Evolutionary conservation across 2,797 vertebrate species (phyloP).

Genomic region (Gallinago nigripennis): DNA sequence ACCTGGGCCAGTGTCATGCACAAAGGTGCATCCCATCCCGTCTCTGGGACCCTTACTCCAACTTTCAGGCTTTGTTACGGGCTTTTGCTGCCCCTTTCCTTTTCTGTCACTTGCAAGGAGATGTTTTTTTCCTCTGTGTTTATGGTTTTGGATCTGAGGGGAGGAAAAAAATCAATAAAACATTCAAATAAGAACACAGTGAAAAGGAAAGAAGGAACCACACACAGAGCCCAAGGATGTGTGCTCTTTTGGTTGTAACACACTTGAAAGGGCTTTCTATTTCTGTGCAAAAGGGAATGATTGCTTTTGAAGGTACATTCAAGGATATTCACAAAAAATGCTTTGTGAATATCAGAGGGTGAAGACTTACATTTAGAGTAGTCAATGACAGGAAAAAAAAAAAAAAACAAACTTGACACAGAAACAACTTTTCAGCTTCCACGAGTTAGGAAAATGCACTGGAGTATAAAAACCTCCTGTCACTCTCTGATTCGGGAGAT

Average conservation of each 20-base stretch:
- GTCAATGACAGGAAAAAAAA: background rate
- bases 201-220: constrained; percentile 11
- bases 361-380: constrained; percentile 21
- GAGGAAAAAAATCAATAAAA: constrained; percentile 25
- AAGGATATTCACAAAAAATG: constrained; percentile 22
- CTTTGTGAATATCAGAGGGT: background rate
- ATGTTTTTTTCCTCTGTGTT: background rate
- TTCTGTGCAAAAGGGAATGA: constrained; percentile 10
- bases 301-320: constrained; percentile 51
- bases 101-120: background rate
- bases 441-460: background rate
- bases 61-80: background rate
- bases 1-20: no score
- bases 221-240: constrained; percentile 4
- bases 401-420: background rate
- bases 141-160: background rate
- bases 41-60: background rate
- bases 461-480: background rate
- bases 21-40: rapidly evolving
- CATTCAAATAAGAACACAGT: constrained; percentile 13
- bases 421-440: background rate
- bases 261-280: constrained; percentile 31
- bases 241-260: background rate
- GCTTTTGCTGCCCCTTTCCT: background rate
- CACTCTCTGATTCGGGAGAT: background rate